These are phyloP conservation scores for Tanypteryx hageni DNA, from an alignment of 2,888 invertebrate species.

Conservation along the genomic window DNA sequence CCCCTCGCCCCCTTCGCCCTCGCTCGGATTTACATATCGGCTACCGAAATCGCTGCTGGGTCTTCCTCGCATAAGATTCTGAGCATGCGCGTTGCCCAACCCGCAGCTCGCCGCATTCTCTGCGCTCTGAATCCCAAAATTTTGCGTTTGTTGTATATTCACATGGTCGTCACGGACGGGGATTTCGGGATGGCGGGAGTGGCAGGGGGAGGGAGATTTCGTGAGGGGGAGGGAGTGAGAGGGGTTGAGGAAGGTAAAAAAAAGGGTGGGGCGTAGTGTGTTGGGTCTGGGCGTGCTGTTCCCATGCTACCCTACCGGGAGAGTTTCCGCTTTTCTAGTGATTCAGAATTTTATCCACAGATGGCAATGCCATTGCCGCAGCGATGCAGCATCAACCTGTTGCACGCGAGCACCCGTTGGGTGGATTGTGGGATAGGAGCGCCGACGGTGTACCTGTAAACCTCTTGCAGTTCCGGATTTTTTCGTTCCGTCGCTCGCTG, in stretches of 20 bases:
- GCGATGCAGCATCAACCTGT: conserved; percentile 58
- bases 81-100: conserved; percentile 56
- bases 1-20: not conserved
- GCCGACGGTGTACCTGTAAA: conserved; percentile 33
- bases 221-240: not conserved
- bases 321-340: conserved; percentile 32
- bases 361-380: conserved; percentile 61
- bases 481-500: not conserved
- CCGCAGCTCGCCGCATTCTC: conserved; percentile 61
- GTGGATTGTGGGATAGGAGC: conserved; percentile 20
- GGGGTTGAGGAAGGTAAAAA: conserved; percentile 18
- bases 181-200: not conserved
- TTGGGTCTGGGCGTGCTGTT: not conserved
- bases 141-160: not conserved
- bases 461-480: not conserved
- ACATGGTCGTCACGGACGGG: conserved; percentile 40
- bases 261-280: not conserved
- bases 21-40: conserved; percentile 49
- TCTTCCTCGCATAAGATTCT: conserved; percentile 52
- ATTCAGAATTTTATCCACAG: conserved; percentile 60
- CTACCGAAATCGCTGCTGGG: conserved; percentile 59
- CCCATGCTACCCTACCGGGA: not conserved
- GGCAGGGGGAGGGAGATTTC: not conserved
- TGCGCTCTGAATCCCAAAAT: conserved; percentile 17
- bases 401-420: not conserved